Evolutionary conservation across 2,113 vertebrate species (phyloP).

Genomic region (Pterocles orientalis): DNA sequence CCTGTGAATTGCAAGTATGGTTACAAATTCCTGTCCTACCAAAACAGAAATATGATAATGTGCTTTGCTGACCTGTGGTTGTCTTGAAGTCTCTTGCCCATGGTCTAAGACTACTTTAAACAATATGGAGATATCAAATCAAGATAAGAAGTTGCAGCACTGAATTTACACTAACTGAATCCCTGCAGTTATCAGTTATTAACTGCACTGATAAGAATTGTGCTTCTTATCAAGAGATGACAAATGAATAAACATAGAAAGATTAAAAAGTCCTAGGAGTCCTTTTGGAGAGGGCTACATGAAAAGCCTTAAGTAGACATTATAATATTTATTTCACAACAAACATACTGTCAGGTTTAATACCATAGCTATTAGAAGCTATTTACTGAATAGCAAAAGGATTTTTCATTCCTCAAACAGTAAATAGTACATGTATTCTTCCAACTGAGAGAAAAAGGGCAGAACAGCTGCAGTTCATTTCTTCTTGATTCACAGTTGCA

Average conservation of each 20-base stretch:
- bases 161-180: neutral
- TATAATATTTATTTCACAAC: neutral
- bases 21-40: neutral
- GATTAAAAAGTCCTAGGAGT: neutral
- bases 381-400: neutral
- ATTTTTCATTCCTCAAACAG: neutral
- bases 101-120: neutral
- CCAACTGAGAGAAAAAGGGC: neutral
- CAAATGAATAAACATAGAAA: neutral
- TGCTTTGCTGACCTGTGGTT: neutral
- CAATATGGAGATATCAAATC: neutral
- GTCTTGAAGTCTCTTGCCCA: neutral
- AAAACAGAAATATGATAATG: neutral
- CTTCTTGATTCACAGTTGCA: slow-evolving; percentile 41
- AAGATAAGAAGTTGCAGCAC: neutral
- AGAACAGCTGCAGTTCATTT: neutral
- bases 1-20: neutral
- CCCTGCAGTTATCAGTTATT: neutral
- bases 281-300: neutral
- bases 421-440: neutral
- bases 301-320: neutral
- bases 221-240: neutral
- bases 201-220: neutral
- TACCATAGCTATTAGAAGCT: neutral
- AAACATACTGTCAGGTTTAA: neutral